phyloP scores from a whole-genome alignment of 2,888 invertebrate species.

The Plebejus melissa region DNA sequence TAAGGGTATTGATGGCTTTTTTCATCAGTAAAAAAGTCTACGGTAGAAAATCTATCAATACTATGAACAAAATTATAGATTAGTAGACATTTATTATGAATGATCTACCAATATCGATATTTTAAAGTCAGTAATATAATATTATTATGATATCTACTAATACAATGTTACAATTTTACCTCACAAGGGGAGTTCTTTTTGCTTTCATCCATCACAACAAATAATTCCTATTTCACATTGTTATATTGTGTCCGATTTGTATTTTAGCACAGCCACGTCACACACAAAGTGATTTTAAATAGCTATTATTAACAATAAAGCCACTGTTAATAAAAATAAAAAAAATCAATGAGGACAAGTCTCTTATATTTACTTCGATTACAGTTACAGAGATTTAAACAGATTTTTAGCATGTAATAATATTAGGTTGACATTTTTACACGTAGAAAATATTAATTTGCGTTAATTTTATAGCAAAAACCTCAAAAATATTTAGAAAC shows the following conservation, averaged over 20 bases:
- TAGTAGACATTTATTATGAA: neutral
- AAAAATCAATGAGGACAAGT: slow-evolving; percentile 70
- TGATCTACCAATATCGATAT: slow-evolving; percentile 17
- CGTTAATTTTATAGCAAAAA: neutral
- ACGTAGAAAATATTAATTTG: slow-evolving; percentile 12
- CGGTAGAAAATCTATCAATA: slow-evolving; percentile 10
- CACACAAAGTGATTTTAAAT: slow-evolving; percentile 62
- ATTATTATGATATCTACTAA: slow-evolving; percentile 42
- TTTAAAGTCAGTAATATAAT: slow-evolving; percentile 30
- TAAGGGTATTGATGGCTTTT: slow-evolving; percentile 17
- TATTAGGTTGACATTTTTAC: slow-evolving; percentile 4
- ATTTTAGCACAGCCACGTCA: slow-evolving; percentile 56
- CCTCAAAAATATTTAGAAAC: slow-evolving; percentile 22
- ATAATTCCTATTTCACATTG: slow-evolving; percentile 64
- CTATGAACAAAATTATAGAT: slow-evolving; percentile 18
- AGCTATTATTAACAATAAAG: slow-evolving; percentile 72
- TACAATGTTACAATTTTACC: slow-evolving; percentile 64
- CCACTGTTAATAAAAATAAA: slow-evolving; percentile 74
- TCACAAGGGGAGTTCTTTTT: slow-evolving; percentile 73
- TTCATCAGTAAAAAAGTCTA: neutral
- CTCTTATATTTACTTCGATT: slow-evolving; percentile 65
- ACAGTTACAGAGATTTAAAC: slow-evolving; percentile 33
- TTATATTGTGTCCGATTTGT: slow-evolving; percentile 58
- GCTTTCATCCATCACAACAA: slow-evolving; percentile 71
- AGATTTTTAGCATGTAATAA: slow-evolving; percentile 24